Percentiles rank a stretch among this genome's conserved stretches.
phyloP scores from a whole-genome alignment of 30 jellyfish, hydroid and myxozoan species.

The Hydractinia echinata region DNA sequence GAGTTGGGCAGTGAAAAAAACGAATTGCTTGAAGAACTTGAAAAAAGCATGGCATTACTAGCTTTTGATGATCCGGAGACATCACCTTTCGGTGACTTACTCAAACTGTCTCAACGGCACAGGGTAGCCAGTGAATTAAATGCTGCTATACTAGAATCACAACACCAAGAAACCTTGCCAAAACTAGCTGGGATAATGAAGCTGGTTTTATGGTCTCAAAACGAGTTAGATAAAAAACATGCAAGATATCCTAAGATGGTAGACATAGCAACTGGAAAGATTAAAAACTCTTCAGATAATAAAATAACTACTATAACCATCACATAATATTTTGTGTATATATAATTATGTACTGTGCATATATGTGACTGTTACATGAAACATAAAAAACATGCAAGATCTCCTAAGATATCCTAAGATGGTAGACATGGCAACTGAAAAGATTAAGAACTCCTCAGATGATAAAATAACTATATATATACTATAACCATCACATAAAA shows the following conservation, averaged over 20 bases:
- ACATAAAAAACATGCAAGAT: slow-evolving; percentile 63
- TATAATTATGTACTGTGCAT: no score
- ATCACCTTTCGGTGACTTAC: slow-evolving; percentile 84
- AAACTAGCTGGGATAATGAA: slow-evolving; percentile 68
- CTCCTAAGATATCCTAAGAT: slow-evolving; percentile 85
- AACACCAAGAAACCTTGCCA: slow-evolving; percentile 87
- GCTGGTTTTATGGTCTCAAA: slow-evolving; percentile 81
- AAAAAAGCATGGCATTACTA: slow-evolving; percentile 85
- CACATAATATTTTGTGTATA: neutral
- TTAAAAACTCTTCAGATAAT: slow-evolving; percentile 34
- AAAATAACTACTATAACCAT: slow-evolving; percentile 19
- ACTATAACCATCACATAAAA: no score
- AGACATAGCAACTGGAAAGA: slow-evolving; percentile 68
- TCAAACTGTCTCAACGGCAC: slow-evolving; percentile 74
- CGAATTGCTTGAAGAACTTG: slow-evolving; percentile 70
- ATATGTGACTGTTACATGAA: no score
- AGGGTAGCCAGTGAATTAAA: slow-evolving; percentile 91
- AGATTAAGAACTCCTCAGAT: slow-evolving; percentile 37
- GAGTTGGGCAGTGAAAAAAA: slow-evolving; percentile 75
- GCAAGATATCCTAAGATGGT: slow-evolving; percentile 80
- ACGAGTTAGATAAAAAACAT: slow-evolving; percentile 71
- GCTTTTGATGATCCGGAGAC: slow-evolving; percentile 85
- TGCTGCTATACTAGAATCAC: slow-evolving; percentile 88
- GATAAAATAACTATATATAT: slow-evolving; percentile 5
- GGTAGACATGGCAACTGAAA: slow-evolving; percentile 72